Base-by-base conservation (phyloP, 2,113 vertebrate genomes). In the Chascanopsetta lugubris region DNA sequence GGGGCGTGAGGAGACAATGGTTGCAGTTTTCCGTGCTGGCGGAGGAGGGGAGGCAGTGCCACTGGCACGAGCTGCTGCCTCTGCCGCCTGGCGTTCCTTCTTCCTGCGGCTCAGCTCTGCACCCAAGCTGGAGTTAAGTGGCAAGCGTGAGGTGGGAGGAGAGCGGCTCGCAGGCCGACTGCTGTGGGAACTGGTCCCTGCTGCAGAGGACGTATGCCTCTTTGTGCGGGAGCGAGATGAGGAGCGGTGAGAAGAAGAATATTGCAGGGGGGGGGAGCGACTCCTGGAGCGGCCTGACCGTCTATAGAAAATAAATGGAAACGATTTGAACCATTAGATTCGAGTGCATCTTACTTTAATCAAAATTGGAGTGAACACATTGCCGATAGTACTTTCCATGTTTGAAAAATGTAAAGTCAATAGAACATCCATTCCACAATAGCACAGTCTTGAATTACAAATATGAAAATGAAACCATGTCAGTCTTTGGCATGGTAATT, bases 91-190 rank as follows among this genome's bases (percentile, higher is more conserved):
- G 2, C 96, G 92, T 57, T 98, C 97, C 85, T 96, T 98, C 73
- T 98, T 98, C 77, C 94, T 94, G 45, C 96, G 93, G 72, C 91
- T 99, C 47, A 98, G 94, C 85, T 99, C 96, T 2, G 97, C 97
- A 17, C 97, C 97, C 6, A 98, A 90, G 58, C 97, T 98, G 72
- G 97, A 98, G 80, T 95, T 96, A 8, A 98, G 91, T 0, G 97
- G 96, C 21, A 98, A 92, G 48, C 93, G 90, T 0, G 90, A 93
- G 2, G 96, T 87, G 0, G 96, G 95, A 0, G 97, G 95, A 0
- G 97, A 97, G 18, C 95, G 97, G 57, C 96, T 97, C 49, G 95
- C 86, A 69, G 95, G 96, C 73, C 96, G 94, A 77, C 91, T 93
- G 79, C 94, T 96, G 75, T 93, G 94, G 21, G 95, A 74, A 49